Evolutionary conservation across 2,888 invertebrate species (phyloP), one percentile per base, ranked within the genome.

Genomic region (Junonia oenone): DNA sequence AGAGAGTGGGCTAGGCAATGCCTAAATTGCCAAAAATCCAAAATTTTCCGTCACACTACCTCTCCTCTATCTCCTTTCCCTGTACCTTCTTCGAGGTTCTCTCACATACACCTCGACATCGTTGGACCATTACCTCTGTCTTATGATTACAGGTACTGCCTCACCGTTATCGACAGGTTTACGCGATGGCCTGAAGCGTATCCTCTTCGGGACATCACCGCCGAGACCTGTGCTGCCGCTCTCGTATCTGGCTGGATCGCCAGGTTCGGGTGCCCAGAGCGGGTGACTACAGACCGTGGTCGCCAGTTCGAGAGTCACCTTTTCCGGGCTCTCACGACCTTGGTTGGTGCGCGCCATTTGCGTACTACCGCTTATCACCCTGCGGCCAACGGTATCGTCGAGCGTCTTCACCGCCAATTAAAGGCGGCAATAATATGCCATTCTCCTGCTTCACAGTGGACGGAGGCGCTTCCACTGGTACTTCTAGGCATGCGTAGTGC

Each of bases 171-270:
- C 13, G 72, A 75, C 55, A 45, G 71, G 6, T 69, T 64, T 53
- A 70, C 76, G 0, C 56, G 74, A 17, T 78, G 78, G 78, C 68
- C 72, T 52, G 47, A 48, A 29, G 47, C 22, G n/a, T 35, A 65
- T 6, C 75, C 77, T 1, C 22, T 78, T 1, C 13, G 31, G 6
- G 70, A 79, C 46, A 78, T 77, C 13, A 73, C 75, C 0, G 78
- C 78, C 0, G 73, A 72, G 50, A 73, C 76, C 0, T 71, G 75
- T 1, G 78, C 77, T 0, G 48, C 58, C 11, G 69, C 73, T 1
- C 67, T 88, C 6, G 6, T 66, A 0, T 52, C 55, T 35, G 53
- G 56, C 2, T 70, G 69, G 69, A 60, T 68, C 15, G 31, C 65
- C 4, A 46, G 68, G 11, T 67, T 67, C 37, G 67, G 68, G 1